A percentile compares a stretch with the other conserved stretches of the same genome.
phyloP scores from a whole-genome alignment of 2,797 vertebrate genomes.

The Gymnopithys bicolor region DNA sequence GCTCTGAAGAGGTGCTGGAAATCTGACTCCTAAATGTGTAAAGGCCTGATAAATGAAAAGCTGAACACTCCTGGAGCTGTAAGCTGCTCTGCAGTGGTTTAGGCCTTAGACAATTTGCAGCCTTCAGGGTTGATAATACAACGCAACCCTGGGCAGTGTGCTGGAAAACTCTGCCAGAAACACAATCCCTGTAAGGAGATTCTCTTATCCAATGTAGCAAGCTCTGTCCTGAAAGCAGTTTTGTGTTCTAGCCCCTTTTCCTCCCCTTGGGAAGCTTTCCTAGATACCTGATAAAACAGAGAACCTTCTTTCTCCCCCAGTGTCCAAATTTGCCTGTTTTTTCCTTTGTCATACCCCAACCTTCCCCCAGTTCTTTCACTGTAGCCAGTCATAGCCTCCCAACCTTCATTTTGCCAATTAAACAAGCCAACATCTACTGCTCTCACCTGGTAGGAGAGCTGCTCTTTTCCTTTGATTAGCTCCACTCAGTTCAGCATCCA shows the following conservation, averaged over 20 bases:
- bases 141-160: not conserved
- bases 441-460: not conserved
- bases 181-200: not conserved
- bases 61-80: not conserved
- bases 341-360: not conserved
- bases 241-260: not conserved
- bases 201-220: not conserved
- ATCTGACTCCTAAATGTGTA: constrained; percentile 37
- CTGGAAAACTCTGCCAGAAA: constrained; percentile 19
- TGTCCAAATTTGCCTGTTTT: not conserved
- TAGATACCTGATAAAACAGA: not conserved
- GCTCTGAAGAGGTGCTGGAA: constrained; percentile 18
- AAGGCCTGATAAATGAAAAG: constrained; percentile 42
- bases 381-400: not conserved
- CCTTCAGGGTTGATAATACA: not conserved
- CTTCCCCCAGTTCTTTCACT: not conserved
- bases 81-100: constrained; percentile 42
- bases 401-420: not conserved
- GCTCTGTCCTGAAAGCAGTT: not conserved
- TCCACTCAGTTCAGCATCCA: not conserved
- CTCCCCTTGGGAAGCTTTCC: not conserved
- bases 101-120: not conserved
- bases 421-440: not conserved
- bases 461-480: not conserved
- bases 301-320: not conserved